Percentiles rank a stretch among this genome's conserved stretches.
Conservation (phyloP, 2,797 vertebrate genomes). For the Semotilus atromaculatus region DNA sequence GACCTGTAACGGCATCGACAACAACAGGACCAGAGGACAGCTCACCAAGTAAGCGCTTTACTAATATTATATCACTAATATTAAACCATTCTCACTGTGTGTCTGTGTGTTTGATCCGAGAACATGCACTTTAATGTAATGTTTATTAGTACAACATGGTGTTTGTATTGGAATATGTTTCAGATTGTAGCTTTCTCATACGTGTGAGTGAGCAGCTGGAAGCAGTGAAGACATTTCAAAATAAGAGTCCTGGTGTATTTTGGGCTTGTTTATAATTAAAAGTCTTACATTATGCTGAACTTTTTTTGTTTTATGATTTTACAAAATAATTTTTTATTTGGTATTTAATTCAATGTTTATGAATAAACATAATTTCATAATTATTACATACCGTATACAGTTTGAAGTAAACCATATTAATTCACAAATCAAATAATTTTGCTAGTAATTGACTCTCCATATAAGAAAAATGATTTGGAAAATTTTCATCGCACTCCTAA, state of each 20-base stretch:
- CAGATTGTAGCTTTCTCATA: neutral
- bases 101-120: neutral
- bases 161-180: too few relatives aligned
- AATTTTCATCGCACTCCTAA: too few relatives aligned
- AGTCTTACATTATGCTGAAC: too few relatives aligned
- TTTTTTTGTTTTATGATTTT: neutral
- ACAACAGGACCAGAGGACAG: constrained; percentile 95
- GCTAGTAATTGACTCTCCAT: too few relatives aligned
- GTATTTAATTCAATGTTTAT: neutral
- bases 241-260: neutral
- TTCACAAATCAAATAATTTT: too few relatives aligned
- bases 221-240: neutral
- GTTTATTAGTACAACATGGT: too few relatives aligned
- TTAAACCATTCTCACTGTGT: neutral
- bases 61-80: neutral
- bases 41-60: constrained; percentile 90
- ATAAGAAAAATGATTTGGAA: too few relatives aligned
- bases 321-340: neutral
- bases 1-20: constrained; percentile 97
- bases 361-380: neutral
- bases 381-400: too few relatives aligned
- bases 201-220: neutral
- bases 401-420: too few relatives aligned
- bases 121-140: neutral
- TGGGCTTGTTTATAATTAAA: too few relatives aligned